Evolutionary conservation across 2,113 vertebrate genomes (phyloP), one percentile per base, ranked within the genome.

Genomic region (Campylomormyrus numenius): DNA sequence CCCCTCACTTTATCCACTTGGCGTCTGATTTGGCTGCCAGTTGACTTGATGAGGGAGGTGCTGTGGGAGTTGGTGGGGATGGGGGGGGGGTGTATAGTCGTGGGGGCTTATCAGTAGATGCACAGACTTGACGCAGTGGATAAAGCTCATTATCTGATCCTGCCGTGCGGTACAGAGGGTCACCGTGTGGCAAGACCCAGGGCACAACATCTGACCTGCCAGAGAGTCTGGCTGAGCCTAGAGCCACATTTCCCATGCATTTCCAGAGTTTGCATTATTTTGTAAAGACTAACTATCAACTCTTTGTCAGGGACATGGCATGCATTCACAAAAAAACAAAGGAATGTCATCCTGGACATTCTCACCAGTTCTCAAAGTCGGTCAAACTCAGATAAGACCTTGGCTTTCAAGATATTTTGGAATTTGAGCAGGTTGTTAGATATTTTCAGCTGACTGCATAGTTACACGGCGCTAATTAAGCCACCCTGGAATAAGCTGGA

Each of bases 121-220:
- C 89, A 90, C 84, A 5, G 31, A 85, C 90, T 90, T 45, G 56
- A 80, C 11, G n/a, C 45, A 62, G 80, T 90, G 46, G 49, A 91
- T 92, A 89, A 62, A 58, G 27, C 24, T 87, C 45, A 89, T 90
- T 91, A 89, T 91, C 87, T 46, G 39, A 84, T 89, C 42, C 83
- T 48, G 19, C 19, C 83, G 19, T 85, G 83, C 45, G 5, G 17
- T 50, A 89, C 89, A 90, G 27, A 88, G 87, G 45, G 58, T 74
- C 50, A 88, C 31, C 15, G 31, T 45, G 77, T 17, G 42, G 39
- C 46, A 62, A 88, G 52, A 66, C 48, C 35, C n/a, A 15, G 56
- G 48, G 48, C 84, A 48, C 85, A 46, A 39, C 19, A 31, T n/a
- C 10, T 10, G n/a, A 31, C 10, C 56, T 17, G 58, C 42, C 17